Conservation (phyloP, 37 sponge, comb jelly and placozoan genomes). For the Agelas oroides region DNA sequence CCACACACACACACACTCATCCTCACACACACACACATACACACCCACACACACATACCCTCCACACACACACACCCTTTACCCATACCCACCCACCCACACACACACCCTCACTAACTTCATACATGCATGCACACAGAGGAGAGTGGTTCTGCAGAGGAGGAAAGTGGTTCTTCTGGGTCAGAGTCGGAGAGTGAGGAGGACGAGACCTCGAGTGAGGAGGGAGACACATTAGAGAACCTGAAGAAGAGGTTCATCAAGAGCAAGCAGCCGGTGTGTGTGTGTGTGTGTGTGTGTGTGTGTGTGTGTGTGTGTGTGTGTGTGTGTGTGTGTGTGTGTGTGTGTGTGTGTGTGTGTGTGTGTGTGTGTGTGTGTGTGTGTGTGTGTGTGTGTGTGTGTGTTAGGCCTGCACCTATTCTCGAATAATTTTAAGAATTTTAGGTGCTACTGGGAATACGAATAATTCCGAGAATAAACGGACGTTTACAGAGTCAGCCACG, state of each 20-base stretch:
- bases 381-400: too few relatives aligned
- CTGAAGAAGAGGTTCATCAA: constrained; percentile 66
- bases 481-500: too few relatives aligned
- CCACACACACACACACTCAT: not conserved
- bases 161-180: constrained; percentile 15
- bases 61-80: not conserved
- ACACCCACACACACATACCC: not conserved
- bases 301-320: too few relatives aligned
- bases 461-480: too few relatives aligned
- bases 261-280: not conserved
- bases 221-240: constrained; percentile 59
- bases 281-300: too few relatives aligned
- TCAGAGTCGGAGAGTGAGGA: constrained; percentile 55
- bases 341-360: too few relatives aligned
- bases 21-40: not conserved
- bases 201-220: constrained; percentile 52
- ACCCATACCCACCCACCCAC: not conserved
- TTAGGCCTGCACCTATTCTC: too few relatives aligned
- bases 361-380: too few relatives aligned
- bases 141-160: constrained; percentile 37
- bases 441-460: too few relatives aligned
- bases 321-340: too few relatives aligned
- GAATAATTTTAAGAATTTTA: too few relatives aligned
- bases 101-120: not conserved
- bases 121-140: not conserved